Base-by-base conservation (phyloP, 2,797 vertebrate species). In the Falco naumanni region DNA sequence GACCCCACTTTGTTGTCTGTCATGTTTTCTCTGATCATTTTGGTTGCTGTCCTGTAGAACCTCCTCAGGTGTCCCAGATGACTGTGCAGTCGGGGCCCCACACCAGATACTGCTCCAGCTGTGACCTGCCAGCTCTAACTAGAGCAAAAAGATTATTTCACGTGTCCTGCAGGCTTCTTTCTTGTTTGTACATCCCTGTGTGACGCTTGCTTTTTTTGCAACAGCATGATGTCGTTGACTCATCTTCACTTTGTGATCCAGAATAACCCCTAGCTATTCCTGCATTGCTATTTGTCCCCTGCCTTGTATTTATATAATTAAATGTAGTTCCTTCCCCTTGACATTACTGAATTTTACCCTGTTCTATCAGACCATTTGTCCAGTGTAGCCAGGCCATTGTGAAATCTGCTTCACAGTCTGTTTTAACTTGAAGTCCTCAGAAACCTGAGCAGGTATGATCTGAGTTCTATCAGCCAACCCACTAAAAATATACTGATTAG, bases 131-230 rank as follows among this genome's bases (percentile, higher is more conserved):
- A 89, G 28, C 64, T 79, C 41, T 71, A 70, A 68, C 66, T 68
- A 50, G 37, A 85, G 74, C 39, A 90, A 74, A 87, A 92, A 56
- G 19, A 66, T 84, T 33, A 39, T 91, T 93, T 83, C 47, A 21
- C 54, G 22, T 89, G 37, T 89, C 75, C 84, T 85, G 70, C 54
- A 85, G 89, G 70, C 75, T 93, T 93, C 31, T 89, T 17, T 90
- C 74, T 51, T 89, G 28, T 91, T 90, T 77, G 34, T 63, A 68
- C 78, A 87, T 50, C 60, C 45, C 43, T 66, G 22, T 60, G 33
- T 60, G 74, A 64, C 0, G 0, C 82, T 93, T 89, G 16, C 20
- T 51, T 93, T 90, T 95, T 95, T 95, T 0, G 5, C 90, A 96
- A 74, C 43, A 90, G 71, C 60, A 11, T 48, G 66, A 33, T 84